Conservation (phyloP, 1,140 invertebrate genomes). For the Drosophila navojoa region DNA sequence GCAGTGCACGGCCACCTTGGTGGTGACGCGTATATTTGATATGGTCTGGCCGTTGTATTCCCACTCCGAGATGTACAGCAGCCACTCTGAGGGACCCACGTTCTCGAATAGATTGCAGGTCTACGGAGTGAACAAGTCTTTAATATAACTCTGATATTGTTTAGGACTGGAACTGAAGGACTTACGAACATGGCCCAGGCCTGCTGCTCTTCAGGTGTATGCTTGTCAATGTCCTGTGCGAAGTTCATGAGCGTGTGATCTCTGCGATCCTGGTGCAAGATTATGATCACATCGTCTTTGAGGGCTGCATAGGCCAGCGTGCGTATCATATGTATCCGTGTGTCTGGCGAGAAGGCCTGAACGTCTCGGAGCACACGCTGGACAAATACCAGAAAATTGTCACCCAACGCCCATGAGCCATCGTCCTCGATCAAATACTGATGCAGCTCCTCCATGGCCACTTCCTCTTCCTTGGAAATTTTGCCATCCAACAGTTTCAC, state of each 20-base stretch:
- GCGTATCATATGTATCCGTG: conserved; percentile 87
- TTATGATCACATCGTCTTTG: conserved; percentile 94
- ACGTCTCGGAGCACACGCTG: conserved; percentile 87
- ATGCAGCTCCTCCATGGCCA: conserved; percentile 90
- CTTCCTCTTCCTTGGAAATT: conserved; percentile 88
- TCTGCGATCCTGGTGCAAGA: conserved; percentile 94
- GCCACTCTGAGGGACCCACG: conserved; percentile 94
- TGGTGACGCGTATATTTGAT: conserved; percentile 95
- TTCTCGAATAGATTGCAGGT: conserved; percentile 96
- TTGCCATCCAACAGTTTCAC: conserved; percentile 87
- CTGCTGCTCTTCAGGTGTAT: conserved; percentile 90
- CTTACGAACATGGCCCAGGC: conserved; percentile 91
- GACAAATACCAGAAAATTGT: conserved; percentile 93
- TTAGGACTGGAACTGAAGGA: conserved; percentile 28
- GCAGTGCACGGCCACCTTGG: conserved; percentile 94
- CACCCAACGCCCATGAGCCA: conserved; percentile 95
- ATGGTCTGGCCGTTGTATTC: conserved; percentile 88
- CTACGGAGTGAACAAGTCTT: conserved; percentile 83
- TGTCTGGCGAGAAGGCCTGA: conserved; percentile 85
- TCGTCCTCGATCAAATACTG: conserved; percentile 94
- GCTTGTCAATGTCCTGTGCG: conserved; percentile 91
- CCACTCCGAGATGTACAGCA: conserved; percentile 97
- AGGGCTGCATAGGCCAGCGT: conserved; percentile 90
- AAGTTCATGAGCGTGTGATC: conserved; percentile 96
- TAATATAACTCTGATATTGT: not conserved